phyloP scores from a whole-genome alignment of 2,888 invertebrate genomes.

The Abscondita cerata region DNA sequence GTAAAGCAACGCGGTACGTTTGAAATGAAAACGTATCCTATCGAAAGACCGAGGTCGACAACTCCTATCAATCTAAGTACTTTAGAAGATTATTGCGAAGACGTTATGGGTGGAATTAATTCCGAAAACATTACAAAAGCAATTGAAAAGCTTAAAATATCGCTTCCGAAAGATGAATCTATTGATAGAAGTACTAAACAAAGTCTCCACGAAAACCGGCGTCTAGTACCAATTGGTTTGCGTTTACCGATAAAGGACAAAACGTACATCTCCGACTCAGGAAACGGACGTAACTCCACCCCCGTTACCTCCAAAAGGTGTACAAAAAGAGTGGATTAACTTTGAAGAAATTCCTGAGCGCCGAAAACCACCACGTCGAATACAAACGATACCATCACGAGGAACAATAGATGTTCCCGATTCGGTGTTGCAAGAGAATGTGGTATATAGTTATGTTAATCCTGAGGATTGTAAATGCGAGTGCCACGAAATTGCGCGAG shows the following conservation, averaged over 20 bases:
- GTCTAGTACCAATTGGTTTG: conserved; percentile 61
- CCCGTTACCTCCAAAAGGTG: conserved; percentile 59
- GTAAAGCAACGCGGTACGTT: conserved; percentile 71
- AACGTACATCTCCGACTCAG: conserved; percentile 48
- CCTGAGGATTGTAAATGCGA: conserved; percentile 89
- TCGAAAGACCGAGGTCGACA: conserved; percentile 76
- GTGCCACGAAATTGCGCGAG: conserved; percentile 70
- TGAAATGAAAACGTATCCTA: conserved; percentile 72
- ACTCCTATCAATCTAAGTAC: conserved; percentile 76
- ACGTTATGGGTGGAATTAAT: conserved; percentile 50
- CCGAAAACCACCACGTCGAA: conserved; percentile 80
- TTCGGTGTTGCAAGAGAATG: conserved; percentile 57
- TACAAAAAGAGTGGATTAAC: conserved; percentile 77
- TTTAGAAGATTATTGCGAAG: conserved; percentile 73
- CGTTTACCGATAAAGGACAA: conserved; percentile 66
- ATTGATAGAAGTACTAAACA: conserved; percentile 52
- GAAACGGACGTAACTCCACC: conserved; percentile 60
- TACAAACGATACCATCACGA: conserved; percentile 78
- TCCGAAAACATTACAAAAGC: conserved; percentile 51
- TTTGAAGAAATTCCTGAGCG: conserved; percentile 87
- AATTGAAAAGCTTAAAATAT: conserved; percentile 73
- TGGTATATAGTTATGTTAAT: conserved; percentile 80
- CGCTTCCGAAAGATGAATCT: conserved; percentile 68
- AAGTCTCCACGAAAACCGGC: conserved; percentile 63
- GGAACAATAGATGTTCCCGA: conserved; percentile 58